Conservation (phyloP, 1,140 invertebrate genomes). For the Magallana ariakensis region DNA sequence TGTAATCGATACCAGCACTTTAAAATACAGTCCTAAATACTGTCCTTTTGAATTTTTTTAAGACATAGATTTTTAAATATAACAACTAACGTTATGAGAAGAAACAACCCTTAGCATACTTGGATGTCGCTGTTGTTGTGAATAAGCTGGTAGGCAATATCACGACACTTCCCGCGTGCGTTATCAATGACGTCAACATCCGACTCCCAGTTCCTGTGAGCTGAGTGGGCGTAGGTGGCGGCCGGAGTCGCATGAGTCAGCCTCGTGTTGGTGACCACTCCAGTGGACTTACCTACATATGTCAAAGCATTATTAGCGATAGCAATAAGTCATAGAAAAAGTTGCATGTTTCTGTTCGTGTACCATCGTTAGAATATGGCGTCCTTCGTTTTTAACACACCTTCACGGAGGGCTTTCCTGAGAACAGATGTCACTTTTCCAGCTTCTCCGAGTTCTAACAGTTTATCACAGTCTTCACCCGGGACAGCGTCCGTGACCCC, state of each 20-base stretch:
- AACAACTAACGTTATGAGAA: no score
- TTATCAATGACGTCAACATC: constrained; percentile 61
- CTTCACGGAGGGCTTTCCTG: neutral
- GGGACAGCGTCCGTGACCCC: constrained; percentile 88
- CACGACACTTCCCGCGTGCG: constrained; percentile 75
- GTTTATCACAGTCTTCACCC: constrained; percentile 72
- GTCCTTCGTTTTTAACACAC: no score
- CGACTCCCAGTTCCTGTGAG: constrained; percentile 80
- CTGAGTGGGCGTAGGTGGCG: constrained; percentile 89
- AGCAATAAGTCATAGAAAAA: neutral
- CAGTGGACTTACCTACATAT: constrained; percentile 86
- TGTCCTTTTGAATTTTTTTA: no score
- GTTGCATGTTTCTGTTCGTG: neutral
- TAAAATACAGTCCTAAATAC: no score
- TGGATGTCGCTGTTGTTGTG: constrained; percentile 57
- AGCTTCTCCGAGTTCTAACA: neutral
- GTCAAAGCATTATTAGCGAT: neutral
- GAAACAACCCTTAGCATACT: constrained; percentile 34
- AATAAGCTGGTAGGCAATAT: constrained; percentile 77
- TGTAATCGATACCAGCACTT: no score
- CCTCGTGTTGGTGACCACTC: constrained; percentile 94
- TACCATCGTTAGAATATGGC: neutral
- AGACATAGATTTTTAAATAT: no score
- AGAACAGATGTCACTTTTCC: neutral
- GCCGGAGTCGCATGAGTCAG: constrained; percentile 95